Evolutionary conservation across 1,140 invertebrate genomes (phyloP).

Genomic region (Cotesia chilonis): DNA sequence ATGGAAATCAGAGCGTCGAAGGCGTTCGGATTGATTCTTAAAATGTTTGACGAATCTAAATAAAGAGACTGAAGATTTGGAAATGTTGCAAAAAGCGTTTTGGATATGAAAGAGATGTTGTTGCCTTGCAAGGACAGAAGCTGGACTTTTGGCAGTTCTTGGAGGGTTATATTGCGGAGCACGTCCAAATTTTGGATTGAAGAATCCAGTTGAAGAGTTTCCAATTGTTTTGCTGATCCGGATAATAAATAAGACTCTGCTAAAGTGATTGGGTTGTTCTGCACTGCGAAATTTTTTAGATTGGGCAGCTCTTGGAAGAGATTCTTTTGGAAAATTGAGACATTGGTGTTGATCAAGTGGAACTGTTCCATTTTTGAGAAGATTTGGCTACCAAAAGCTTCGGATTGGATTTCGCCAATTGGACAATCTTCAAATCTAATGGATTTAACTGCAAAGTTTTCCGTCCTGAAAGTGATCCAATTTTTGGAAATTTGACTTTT

Average conservation of each 20-base stretch:
- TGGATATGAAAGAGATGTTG: constrained; percentile 12
- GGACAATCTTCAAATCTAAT: constrained; percentile 26
- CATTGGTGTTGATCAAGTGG: not conserved
- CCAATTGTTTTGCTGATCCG: constrained; percentile 18
- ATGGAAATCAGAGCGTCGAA: constrained; percentile 10
- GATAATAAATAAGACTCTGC: constrained; percentile 25
- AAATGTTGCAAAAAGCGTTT: constrained; percentile 7
- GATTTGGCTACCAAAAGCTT: constrained; percentile 14
- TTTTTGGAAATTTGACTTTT: constrained; percentile 7
- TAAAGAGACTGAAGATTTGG: constrained; percentile 32
- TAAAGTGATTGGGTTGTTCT: constrained; percentile 17
- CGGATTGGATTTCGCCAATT: constrained; percentile 4
- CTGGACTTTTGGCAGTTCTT: constrained; percentile 18
- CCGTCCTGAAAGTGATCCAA: constrained; percentile 21
- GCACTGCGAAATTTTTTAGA: constrained; percentile 26
- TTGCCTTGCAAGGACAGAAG: constrained; percentile 34
- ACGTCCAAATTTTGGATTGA: constrained; percentile 18
- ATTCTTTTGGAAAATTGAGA: constrained; percentile 16
- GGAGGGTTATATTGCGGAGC: constrained; percentile 25
- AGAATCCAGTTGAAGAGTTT: constrained; percentile 26
- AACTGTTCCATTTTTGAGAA: constrained; percentile 7
- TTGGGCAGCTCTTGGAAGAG: constrained; percentile 27
- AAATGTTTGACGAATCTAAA: constrained; percentile 22
- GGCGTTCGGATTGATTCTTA: not conserved
- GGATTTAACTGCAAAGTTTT: not conserved